A percentile compares a stretch with the other conserved stretches of the same genome.
Conservation (phyloP, 2,797 vertebrate genomes). For the Sebastes oblongus region DNA sequence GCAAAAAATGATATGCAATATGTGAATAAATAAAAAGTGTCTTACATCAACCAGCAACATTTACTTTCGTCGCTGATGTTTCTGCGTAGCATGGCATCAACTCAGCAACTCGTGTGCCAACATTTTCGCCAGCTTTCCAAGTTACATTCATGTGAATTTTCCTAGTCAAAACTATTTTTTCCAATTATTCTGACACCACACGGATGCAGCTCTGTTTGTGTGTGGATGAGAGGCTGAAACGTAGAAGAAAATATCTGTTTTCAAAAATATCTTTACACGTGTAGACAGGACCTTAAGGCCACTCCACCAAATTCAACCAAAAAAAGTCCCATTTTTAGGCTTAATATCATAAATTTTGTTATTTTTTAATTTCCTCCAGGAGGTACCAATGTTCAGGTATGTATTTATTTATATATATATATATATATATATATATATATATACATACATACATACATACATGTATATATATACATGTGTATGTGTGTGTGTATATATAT, state of each 20-base stretch:
- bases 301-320: neutral
- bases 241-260: neutral
- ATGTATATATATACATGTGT: neutral
- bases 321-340: neutral
- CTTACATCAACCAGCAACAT: neutral
- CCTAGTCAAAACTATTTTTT: neutral
- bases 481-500: too few relatives aligned
- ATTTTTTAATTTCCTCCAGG: conserved; percentile 26
- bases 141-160: neutral
- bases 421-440: neutral
- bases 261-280: neutral
- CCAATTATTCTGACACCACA: neutral
- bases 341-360: neutral
- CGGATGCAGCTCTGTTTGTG: neutral
- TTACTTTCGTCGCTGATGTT: neutral
- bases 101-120: too few relatives aligned
- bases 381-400: conserved; percentile 23
- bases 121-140: too few relatives aligned
- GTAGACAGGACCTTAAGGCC: neutral
- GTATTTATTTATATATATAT: neutral
- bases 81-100: neutral
- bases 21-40: neutral
- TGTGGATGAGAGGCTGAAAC: neutral
- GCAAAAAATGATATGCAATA: neutral
- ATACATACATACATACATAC: neutral